Conservation (phyloP, 2,113 vertebrate genomes). For the Apistogramma diplotaenia region DNA sequence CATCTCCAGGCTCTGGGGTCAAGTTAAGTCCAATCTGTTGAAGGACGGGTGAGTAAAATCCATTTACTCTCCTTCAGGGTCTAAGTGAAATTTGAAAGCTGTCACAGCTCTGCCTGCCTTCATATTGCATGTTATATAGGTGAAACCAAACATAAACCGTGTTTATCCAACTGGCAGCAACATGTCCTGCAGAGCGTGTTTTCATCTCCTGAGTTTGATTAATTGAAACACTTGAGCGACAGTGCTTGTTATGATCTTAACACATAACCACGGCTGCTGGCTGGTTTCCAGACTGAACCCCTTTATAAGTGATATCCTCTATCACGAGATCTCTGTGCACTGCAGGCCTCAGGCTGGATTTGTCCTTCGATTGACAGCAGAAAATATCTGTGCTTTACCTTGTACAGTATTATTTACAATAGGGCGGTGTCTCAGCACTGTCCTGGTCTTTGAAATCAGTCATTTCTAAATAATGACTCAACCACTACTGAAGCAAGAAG, state of each 20-base stretch:
- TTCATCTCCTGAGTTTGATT: constrained; percentile 38
- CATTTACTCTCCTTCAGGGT: not conserved
- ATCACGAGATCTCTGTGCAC: not conserved
- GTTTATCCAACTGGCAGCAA: constrained; percentile 3
- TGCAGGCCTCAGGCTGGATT: not conserved
- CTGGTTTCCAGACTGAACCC: constrained; percentile 38
- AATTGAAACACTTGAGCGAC: constrained; percentile 38
- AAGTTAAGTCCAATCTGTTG: constrained; percentile 8
- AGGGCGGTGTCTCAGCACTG: not conserved
- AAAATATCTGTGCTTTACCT: not conserved
- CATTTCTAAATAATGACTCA: not conserved
- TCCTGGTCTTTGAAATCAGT: not conserved
- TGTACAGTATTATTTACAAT: not conserved
- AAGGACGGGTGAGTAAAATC: not conserved
- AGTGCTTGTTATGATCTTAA: constrained; percentile 45
- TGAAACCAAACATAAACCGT: not conserved
- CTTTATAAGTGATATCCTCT: constrained; percentile 44
- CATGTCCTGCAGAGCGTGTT: not conserved
- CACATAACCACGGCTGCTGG: constrained; percentile 51
- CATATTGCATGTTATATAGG: not conserved
- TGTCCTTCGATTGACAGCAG: not conserved
- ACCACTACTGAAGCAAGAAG: not conserved
- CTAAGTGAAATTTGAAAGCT: not conserved
- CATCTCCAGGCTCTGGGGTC: constrained; percentile 7
- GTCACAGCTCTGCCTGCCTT: constrained; percentile 3